These are phyloP conservation scores for Antheraea mylitta DNA, from an alignment of 1,140 invertebrate species.

Conservation along the genomic window DNA sequence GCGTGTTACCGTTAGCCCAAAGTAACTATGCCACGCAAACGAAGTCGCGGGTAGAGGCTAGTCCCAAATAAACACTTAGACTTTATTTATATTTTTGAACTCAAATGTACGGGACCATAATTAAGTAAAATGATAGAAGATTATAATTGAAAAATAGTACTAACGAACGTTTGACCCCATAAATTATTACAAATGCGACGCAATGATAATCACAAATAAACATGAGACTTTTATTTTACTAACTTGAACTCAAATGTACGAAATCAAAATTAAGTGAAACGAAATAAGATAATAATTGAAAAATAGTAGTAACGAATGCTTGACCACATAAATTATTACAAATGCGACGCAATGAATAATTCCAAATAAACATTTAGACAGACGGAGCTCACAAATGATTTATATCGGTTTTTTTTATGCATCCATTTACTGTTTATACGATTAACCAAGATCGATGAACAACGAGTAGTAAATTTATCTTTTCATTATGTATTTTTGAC, in stretches of 20 bases:
- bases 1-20: no score
- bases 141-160: neutral
- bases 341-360: neutral
- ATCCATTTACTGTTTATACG: neutral
- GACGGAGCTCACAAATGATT: neutral
- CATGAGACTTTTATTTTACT: no score
- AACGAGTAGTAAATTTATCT: neutral
- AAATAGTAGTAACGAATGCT: neutral
- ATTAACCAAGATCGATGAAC: neutral
- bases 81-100: no score
- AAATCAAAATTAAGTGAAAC: neutral
- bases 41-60: no score
- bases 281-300: neutral
- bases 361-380: neutral
- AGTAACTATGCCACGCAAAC: no score
- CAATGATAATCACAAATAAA: neutral
- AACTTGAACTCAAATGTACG: no score
- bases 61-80: no score
- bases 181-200: neutral
- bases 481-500: slow-evolving; percentile 19
- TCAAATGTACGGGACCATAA: no score
- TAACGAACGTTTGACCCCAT: neutral
- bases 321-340: neutral
- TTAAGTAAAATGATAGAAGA: neutral
- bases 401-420: neutral